A percentile compares a stretch with the other conserved stretches of the same genome.
phyloP scores from a whole-genome alignment of 2,888 invertebrate species.

The Corbicula japonica region DNA sequence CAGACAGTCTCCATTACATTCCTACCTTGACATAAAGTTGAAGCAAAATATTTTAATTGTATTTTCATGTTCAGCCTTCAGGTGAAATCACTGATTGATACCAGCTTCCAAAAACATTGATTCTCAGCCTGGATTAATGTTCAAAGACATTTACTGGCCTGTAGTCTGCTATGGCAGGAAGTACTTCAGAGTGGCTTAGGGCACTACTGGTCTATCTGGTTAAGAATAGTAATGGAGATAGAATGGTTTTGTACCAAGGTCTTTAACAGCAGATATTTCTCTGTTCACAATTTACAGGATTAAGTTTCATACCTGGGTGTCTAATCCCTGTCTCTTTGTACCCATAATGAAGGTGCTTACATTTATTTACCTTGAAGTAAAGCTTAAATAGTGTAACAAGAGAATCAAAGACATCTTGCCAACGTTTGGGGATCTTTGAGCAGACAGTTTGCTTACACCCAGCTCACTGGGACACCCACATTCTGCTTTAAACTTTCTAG shows the following conservation, averaged over 20 bases:
- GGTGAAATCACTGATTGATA: conserved; percentile 18
- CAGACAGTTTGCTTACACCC: conserved; percentile 12
- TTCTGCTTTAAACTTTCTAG: conserved; percentile 23
- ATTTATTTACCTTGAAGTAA: too few relatives aligned
- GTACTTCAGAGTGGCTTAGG: too few relatives aligned
- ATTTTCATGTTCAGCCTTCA: conserved; percentile 34
- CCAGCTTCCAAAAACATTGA: conserved; percentile 8
- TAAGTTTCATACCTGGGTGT: not conserved
- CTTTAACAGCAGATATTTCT: too few relatives aligned
- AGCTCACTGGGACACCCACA: conserved; percentile 42
- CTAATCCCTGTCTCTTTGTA: conserved; percentile 14
- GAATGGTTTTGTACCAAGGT: too few relatives aligned
- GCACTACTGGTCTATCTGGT: too few relatives aligned
- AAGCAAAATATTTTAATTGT: conserved; percentile 40
- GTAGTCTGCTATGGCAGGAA: too few relatives aligned
- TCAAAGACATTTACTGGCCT: too few relatives aligned
- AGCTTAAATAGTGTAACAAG: too few relatives aligned
- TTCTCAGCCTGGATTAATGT: conserved; percentile 5
- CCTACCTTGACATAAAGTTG: too few relatives aligned
- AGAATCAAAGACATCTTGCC: conserved; percentile 22
- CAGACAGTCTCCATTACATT: too few relatives aligned
- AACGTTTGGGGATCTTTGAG: conserved; percentile 1
- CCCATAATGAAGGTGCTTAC: conserved; percentile 5
- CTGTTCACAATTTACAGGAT: not conserved
- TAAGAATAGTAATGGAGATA: too few relatives aligned